phyloP scores from a whole-genome alignment of 1,140 invertebrate genomes.

The Drosophila micromelanica region DNA sequence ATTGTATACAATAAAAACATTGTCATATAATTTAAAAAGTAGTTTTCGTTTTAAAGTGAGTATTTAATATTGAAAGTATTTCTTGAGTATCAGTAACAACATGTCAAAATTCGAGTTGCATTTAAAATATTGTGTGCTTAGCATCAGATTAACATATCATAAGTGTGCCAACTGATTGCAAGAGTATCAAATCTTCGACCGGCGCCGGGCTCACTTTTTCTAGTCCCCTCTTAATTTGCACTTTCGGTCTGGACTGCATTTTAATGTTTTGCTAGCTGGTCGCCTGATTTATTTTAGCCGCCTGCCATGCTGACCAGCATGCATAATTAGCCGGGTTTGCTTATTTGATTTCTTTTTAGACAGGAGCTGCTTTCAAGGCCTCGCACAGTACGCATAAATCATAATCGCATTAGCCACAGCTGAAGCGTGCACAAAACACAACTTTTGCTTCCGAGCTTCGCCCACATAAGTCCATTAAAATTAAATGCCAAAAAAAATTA shows the following conservation, averaged over 20 bases:
- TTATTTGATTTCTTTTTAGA: conserved; percentile 19
- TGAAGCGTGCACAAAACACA: conserved; percentile 44
- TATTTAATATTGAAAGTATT: too few relatives aligned
- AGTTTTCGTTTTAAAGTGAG: too few relatives aligned
- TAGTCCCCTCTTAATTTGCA: neutral
- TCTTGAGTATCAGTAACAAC: too few relatives aligned
- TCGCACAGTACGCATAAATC: conserved; percentile 57
- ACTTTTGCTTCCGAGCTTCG: conserved; percentile 40
- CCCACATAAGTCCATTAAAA: conserved; percentile 58
- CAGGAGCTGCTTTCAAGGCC: conserved; percentile 63
- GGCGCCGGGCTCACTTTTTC: neutral
- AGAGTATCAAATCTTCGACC: neutral
- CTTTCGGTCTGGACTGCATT: conserved; percentile 43
- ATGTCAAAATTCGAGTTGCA: too few relatives aligned
- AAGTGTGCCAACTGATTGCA: too few relatives aligned
- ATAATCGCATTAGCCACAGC: conserved; percentile 69
- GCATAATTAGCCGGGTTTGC: conserved; percentile 64
- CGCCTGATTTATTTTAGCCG: conserved; percentile 49
- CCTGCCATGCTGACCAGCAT: conserved; percentile 57
- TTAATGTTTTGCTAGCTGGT: conserved; percentile 28
- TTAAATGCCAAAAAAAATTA: conserved; percentile 9
- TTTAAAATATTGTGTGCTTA: too few relatives aligned
- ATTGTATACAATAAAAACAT: too few relatives aligned
- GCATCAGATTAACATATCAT: too few relatives aligned
- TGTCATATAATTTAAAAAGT: too few relatives aligned